Base-by-base conservation (phyloP, 2,113 vertebrate genomes). In the Epinephelus moara region DNA sequence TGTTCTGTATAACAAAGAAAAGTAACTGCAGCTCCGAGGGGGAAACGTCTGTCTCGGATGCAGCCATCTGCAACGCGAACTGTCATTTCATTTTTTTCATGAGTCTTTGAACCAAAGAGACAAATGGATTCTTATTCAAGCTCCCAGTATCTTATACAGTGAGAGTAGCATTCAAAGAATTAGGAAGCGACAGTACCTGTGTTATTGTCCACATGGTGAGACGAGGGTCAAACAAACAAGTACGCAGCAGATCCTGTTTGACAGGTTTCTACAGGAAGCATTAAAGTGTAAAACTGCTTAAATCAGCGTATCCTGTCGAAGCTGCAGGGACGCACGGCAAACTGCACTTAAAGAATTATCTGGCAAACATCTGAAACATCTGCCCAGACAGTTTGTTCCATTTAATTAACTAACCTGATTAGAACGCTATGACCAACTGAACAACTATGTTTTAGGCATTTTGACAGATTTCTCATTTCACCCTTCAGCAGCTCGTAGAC, bases 381-480 rank as follows among this genome's bases (percentile, higher is more conserved):
- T 75, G 73, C 56, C 37, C 9, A 10, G 9, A 75, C 70, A 70
- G 50, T 80, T 70, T 84, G 78, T 71, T 79, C 53, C n/a, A 10
- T 80, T 85, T 68, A 75, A 86, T 85, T 68, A 72, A 86, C 85
- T 25, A 85, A 78, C 57, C 56, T 19, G 53, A 88, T 83, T 66
- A 76, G 18, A 85, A 68, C 15, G 53, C 25, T 50, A 30, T 30
- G 47, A 30, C 45, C 64, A 30, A 68, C 66, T 50, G 47, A 68
- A 30, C 45, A 70, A 73, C 59, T 59, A 14, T 8, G 59, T 77
- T 72, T 73, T 27, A 68, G 78, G 49, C 25, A 30, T 78, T 79
- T 47, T 77, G 76, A 77, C 70, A 70, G 56, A 78, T 75, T 86
- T 89, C 21, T 82, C 73, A 82, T 88, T 91, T 88, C 78, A 80